Conservation (phyloP, 2,113 vertebrate species). For the Coregonus clupeaformis region DNA sequence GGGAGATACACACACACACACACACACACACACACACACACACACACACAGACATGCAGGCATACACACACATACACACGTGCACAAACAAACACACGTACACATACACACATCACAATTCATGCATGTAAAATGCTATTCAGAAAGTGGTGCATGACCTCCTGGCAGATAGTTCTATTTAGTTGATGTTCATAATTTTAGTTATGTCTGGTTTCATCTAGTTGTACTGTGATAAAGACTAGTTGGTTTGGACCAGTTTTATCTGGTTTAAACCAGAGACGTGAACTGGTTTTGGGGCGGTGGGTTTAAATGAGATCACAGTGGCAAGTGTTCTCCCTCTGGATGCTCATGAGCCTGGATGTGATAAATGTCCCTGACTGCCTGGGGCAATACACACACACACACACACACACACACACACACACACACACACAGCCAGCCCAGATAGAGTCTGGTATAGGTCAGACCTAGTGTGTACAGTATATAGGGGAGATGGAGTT, state of each 20-base stretch:
- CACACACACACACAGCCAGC: constrained; percentile 16
- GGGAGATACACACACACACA: background rate
- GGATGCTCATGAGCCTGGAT: constrained; percentile 43
- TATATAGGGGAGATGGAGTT: constrained; percentile 18
- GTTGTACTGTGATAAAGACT: background rate
- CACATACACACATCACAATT: background rate
- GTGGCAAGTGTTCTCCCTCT: constrained; percentile 43
- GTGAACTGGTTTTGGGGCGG: constrained; percentile 32
- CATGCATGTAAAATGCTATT: background rate
- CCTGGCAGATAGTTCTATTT: background rate
- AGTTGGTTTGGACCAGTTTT: background rate
- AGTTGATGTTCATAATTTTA: background rate
- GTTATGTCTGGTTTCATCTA: background rate
- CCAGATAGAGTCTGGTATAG: constrained; percentile 27
- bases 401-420: constrained; percentile 5
- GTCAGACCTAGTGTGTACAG: constrained; percentile 14
- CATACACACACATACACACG: background rate
- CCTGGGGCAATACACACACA: constrained; percentile 49
- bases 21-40: background rate
- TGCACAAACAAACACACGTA: background rate
- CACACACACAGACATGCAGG: background rate
- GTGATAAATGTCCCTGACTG: constrained; percentile 61
- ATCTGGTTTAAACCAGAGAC: constrained; percentile 30
- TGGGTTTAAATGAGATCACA: constrained; percentile 37
- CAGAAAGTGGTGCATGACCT: too few relatives aligned